Percentiles rank a stretch among this genome's conserved stretches.
phyloP scores from a whole-genome alignment of 2,113 vertebrate species.

The Microcebus griseorufus region DNA sequence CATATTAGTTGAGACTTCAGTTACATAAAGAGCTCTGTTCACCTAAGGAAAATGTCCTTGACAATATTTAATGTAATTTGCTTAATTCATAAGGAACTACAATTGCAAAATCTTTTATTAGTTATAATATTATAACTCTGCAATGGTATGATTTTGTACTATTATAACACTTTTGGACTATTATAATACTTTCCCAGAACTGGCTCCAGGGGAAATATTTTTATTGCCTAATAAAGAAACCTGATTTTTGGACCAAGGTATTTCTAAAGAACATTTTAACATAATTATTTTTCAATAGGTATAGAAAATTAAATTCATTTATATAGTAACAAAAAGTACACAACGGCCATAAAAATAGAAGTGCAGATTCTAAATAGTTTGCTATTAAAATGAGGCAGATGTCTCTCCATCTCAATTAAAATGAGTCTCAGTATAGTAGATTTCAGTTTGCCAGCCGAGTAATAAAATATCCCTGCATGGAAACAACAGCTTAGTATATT shows the following conservation, averaged over 20 bases:
- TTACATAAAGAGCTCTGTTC: background rate
- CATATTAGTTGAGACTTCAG: background rate
- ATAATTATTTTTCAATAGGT: slow-evolving; percentile 11
- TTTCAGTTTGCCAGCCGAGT: background rate
- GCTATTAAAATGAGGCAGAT: background rate
- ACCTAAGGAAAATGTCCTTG: background rate
- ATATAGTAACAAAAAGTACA: background rate
- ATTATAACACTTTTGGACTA: background rate
- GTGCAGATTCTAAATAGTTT: background rate
- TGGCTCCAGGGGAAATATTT: slow-evolving; percentile 3
- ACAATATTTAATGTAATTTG: background rate
- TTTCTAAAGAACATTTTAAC: slow-evolving; percentile 15
- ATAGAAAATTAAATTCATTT: background rate
- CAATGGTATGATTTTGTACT: background rate
- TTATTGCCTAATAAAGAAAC: slow-evolving; percentile 4
- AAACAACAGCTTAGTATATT: background rate
- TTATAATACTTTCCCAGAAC: background rate
- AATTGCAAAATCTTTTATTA: slow-evolving; percentile 13
- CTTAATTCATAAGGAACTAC: background rate
- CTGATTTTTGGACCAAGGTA: slow-evolving; percentile 31
- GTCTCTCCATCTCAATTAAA: background rate
- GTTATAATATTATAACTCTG: background rate
- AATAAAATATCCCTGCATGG: background rate
- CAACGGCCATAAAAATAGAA: background rate
- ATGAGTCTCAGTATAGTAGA: rapidly evolving